Conservation (phyloP, 92 coral and sea anemone genomes). For the Phenganax subtilis region DNA sequence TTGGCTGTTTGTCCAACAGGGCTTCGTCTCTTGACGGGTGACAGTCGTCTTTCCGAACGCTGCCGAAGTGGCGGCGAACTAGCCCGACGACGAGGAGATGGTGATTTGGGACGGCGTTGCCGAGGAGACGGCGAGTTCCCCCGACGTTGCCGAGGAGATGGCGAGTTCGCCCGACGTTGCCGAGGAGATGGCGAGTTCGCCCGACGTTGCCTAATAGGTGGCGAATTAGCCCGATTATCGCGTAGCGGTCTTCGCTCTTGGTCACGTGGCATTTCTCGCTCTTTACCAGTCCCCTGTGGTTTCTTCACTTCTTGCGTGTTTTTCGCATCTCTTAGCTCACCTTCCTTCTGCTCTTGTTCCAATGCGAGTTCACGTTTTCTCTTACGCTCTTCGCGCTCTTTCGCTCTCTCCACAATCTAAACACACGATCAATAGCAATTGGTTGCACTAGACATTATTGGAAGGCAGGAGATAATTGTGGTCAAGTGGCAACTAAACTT, state of each 20-base stretch:
- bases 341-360: conserved; percentile 48
- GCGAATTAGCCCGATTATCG: conserved; percentile 39
- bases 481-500: too few species aligned
- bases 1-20: conserved; percentile 1
- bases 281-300: conserved; percentile 55
- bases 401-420: conserved; percentile 58
- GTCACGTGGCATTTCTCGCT: conserved; percentile 48
- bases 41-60: conserved; percentile 16
- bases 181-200: conserved; percentile 1
- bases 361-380: conserved; percentile 56
- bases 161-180: background rate
- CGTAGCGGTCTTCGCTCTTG: conserved; percentile 50
- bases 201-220: conserved; percentile 4
- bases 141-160: conserved; percentile 4
- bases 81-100: background rate
- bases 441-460: too few species aligned
- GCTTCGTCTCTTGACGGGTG: conserved; percentile 16
- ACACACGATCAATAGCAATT: too few species aligned
- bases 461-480: too few species aligned
- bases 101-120: background rate
- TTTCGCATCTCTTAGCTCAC: conserved; percentile 54
- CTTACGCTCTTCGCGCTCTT: conserved; percentile 73
- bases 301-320: conserved; percentile 50
- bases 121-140: background rate
- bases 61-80: conserved; percentile 15